Conservation (phyloP, 2,888 invertebrate genomes). For the Macaria notata region DNA sequence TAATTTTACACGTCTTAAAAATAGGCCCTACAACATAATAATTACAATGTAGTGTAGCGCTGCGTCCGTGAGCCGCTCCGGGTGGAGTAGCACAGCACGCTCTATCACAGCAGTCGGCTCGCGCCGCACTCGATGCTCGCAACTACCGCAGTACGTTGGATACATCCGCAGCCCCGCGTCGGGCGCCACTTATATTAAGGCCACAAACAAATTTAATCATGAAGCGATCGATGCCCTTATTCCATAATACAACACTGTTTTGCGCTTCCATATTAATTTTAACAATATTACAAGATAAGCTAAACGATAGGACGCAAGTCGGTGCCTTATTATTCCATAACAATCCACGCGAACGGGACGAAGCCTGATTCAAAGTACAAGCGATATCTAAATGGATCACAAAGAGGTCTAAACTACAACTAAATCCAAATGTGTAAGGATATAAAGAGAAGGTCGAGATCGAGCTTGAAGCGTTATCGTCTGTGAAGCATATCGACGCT, state of each 20-base stretch:
- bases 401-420: conserved; percentile 47
- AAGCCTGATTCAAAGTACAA: conserved; percentile 19
- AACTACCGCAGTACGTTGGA: conserved; percentile 44
- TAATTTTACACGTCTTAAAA: conserved; percentile 54
- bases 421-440: conserved; percentile 53
- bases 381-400: conserved; percentile 33
- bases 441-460: conserved; percentile 64
- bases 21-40: conserved; percentile 61
- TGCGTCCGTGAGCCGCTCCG: conserved; percentile 47
- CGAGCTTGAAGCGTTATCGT: conserved; percentile 66
- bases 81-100: conserved; percentile 73
- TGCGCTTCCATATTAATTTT: conserved; percentile 56
- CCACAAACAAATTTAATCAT: conserved; percentile 76
- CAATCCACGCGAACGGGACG: conserved; percentile 25
- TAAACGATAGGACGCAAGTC: conserved; percentile 65
- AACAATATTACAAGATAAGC: conserved; percentile 40
- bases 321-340: conserved; percentile 45
- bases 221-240: conserved; percentile 58
- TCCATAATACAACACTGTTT: conserved; percentile 57
- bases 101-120: conserved; percentile 76
- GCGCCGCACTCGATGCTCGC: conserved; percentile 52
- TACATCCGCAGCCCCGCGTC: conserved; percentile 56
- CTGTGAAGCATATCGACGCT: conserved; percentile 34
- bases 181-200: conserved; percentile 75
- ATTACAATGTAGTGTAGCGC: conserved; percentile 41